Evolutionary conservation across 92 coral and sea anemone genomes (phyloP).

Genomic region (Metridium senile): DNA sequence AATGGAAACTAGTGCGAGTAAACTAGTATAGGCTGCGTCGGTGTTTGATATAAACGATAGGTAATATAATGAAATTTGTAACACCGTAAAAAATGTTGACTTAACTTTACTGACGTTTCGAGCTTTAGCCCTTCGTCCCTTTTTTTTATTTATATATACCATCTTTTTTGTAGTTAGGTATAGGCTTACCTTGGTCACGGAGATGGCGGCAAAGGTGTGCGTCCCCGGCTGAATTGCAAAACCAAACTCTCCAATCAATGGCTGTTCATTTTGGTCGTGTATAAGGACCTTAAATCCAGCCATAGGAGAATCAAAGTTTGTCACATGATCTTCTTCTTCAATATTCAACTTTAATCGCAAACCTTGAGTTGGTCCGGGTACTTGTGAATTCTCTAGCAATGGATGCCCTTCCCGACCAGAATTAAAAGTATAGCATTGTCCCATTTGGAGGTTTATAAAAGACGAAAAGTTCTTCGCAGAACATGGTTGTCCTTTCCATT

Average conservation of each 20-base stretch:
- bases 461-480: conserved; percentile 39
- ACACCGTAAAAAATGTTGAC: too few species aligned
- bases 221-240: conserved; percentile 60
- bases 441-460: neutral
- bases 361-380: conserved; percentile 37
- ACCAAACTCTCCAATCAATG: conserved; percentile 58
- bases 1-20: too few species aligned
- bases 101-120: too few species aligned
- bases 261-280: conserved; percentile 54
- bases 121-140: too few species aligned
- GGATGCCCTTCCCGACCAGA: conserved; percentile 28
- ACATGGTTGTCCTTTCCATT: conserved; percentile 35
- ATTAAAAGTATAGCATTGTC: conserved; percentile 56
- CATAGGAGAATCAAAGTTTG: conserved; percentile 7
- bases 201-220: conserved; percentile 43
- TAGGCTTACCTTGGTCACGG: conserved; percentile 44
- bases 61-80: too few species aligned
- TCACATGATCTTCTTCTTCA: conserved; percentile 37
- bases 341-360: conserved; percentile 44
- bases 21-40: too few species aligned
- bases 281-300: conserved; percentile 60
- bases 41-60: too few species aligned
- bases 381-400: neutral
- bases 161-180: too few species aligned
- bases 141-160: too few species aligned